Evolutionary conservation across 2,888 invertebrate genomes (phyloP).

Genomic region (Candidula unifasciata): DNA sequence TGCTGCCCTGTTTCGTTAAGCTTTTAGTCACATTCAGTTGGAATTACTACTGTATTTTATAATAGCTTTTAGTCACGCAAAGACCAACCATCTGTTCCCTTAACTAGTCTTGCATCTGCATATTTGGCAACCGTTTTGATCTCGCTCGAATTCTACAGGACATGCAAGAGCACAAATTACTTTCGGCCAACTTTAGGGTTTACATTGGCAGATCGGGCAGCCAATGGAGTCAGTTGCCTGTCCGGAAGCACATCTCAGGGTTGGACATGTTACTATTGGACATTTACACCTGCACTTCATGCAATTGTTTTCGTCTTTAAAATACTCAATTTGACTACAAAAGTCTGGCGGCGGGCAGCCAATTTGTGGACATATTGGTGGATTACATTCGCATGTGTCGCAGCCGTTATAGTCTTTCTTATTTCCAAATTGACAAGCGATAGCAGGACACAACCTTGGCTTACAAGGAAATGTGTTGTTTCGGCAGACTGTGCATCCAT

Average conservation of each 20-base stretch:
- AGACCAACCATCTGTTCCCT: no score
- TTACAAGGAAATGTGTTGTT: no score
- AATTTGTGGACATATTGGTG: neutral
- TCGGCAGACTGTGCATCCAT: no score
- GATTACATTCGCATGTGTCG: neutral
- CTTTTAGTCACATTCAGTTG: no score
- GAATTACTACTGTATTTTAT: no score
- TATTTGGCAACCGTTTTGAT: no score
- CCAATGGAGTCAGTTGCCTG: neutral
- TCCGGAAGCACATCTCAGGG: neutral
- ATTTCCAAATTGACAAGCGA: neutral
- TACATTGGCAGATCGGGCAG: neutral
- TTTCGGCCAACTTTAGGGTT: neutral
- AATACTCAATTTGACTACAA: neutral
- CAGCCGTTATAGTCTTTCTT: neutral
- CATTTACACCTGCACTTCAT: constrained; percentile 10
- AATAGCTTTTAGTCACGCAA: no score
- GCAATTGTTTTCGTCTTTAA: neutral
- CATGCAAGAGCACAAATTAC: no score
- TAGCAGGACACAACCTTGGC: no score
- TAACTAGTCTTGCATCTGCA: no score
- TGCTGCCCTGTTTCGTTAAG: no score
- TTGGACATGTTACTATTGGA: neutral
- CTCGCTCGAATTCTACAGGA: no score
- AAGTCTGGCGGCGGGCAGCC: neutral